These are phyloP conservation scores for Myiozetetes cayanensis DNA, from an alignment of 2,113 vertebrate genomes.

Conservation along the genomic window DNA sequence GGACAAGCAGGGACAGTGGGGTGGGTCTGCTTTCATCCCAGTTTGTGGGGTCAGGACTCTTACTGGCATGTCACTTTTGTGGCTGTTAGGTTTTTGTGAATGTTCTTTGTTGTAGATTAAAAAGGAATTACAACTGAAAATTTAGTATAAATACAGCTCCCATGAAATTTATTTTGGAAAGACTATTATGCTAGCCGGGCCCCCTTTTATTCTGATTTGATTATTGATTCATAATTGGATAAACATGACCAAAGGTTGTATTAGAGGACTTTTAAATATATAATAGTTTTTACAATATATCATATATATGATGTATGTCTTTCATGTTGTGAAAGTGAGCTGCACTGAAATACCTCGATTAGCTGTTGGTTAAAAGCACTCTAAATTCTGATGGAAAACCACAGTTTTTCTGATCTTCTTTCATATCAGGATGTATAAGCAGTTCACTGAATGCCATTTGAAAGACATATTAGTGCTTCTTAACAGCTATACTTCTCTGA, in stretches of 20 bases:
- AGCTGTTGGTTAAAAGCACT: neutral
- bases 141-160: no score
- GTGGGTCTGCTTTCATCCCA: neutral
- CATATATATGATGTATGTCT: neutral
- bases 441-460: conserved; percentile 25
- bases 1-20: neutral
- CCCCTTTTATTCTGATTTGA: neutral
- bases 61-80: neutral
- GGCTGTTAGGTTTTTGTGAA: neutral
- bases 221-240: conserved; percentile 42
- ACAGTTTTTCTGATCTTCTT: neutral
- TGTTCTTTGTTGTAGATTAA: neutral
- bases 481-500: neutral
- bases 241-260: conserved; percentile 4
- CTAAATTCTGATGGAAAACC: neutral
- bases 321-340: neutral
- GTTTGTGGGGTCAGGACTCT: neutral
- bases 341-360: neutral
- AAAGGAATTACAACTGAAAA: neutral
- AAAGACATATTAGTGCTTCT: neutral
- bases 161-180: neutral
- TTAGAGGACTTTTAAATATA: neutral
- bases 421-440: conserved; percentile 15
- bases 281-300: neutral
- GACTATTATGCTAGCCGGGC: neutral